These are phyloP conservation scores for Drosophila ustulata DNA, from an alignment of 2,888 invertebrate species.

Conservation along the genomic window DNA sequence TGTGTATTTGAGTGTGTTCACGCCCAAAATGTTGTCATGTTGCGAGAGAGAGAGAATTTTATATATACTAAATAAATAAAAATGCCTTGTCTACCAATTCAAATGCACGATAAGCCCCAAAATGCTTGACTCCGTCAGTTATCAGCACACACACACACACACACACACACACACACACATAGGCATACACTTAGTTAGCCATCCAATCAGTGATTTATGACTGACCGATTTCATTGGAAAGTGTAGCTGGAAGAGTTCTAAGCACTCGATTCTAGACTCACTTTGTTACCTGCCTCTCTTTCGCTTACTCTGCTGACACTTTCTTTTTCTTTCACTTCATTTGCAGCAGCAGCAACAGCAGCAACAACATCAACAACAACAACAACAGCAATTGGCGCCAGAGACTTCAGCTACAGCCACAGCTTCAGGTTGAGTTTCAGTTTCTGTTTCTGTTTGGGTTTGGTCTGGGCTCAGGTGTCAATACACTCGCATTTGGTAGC, in stretches of 20 bases:
- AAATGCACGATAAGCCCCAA: conserved; percentile 67
- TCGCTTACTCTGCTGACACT: conserved; percentile 50
- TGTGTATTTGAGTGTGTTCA: conserved; percentile 51
- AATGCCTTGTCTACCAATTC: conserved; percentile 72
- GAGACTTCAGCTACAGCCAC: conserved; percentile 19
- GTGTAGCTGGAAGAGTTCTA: conserved; percentile 31
- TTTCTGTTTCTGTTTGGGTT: conserved; percentile 50
- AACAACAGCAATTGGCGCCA: conserved; percentile 50
- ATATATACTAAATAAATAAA: conserved; percentile 50
- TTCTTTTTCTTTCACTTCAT: conserved; percentile 69
- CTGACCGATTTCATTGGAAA: conserved; percentile 63
- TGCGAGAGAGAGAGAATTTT: conserved; percentile 48
- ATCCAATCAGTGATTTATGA: conserved; percentile 68
- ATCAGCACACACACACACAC: conserved; percentile 54
- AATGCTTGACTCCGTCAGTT: conserved; percentile 60
- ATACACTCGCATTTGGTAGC: conserved; percentile 71
- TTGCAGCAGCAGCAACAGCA: conserved; percentile 40
- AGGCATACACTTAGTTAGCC: conserved; percentile 33
- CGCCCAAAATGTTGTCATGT: conserved; percentile 79
- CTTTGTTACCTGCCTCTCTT: conserved; percentile 41
- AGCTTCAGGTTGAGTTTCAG: conserved; percentile 15
- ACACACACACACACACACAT: conserved; percentile 20
- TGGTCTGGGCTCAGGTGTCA: conserved; percentile 70
- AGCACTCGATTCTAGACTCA: conserved; percentile 25
- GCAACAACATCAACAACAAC: conserved; percentile 15